Evolutionary conservation across 2,797 vertebrate species (phyloP).

Genomic region (Cetoscarus ocellatus): DNA sequence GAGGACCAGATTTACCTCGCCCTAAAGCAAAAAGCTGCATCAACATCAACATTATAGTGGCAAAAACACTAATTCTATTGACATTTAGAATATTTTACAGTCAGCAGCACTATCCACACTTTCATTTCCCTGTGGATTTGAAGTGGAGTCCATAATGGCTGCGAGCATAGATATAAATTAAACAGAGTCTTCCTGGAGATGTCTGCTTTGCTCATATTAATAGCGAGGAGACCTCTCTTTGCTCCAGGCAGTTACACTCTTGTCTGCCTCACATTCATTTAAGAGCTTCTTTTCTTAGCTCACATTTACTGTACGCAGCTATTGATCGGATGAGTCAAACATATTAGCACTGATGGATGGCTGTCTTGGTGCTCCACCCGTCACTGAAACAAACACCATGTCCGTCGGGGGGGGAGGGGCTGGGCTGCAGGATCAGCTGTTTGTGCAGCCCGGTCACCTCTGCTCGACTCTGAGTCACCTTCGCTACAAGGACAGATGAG

Average conservation of each 20-base stretch:
- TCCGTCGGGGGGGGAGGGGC: slow-evolving; percentile 16
- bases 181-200: slow-evolving; percentile 58
- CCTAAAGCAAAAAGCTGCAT: slow-evolving; percentile 33
- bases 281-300: slow-evolving; percentile 56
- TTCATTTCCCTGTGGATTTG: slow-evolving; percentile 57
- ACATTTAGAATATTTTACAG: slow-evolving; percentile 41
- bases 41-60: slow-evolving; percentile 23
- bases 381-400: slow-evolving; percentile 48
- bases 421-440: slow-evolving; percentile 29
- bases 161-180: slow-evolving; percentile 63
- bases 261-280: slow-evolving; percentile 59
- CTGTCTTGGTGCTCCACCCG: slow-evolving; percentile 43
- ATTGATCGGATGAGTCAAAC: slow-evolving; percentile 65
- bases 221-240: slow-evolving; percentile 52
- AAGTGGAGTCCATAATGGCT: slow-evolving; percentile 55
- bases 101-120: slow-evolving; percentile 29
- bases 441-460: slow-evolving; percentile 31
- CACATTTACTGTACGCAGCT: slow-evolving; percentile 44
- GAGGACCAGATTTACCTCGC: slow-evolving; percentile 48
- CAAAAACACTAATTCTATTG: slow-evolving; percentile 48
- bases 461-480: slow-evolving; percentile 22
- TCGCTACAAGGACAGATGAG: slow-evolving; percentile 24
- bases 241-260: slow-evolving; percentile 56
- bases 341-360: slow-evolving; percentile 67
- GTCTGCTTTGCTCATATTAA: slow-evolving; percentile 64